Evolutionary conservation across 2,797 vertebrate genomes (phyloP).

Genomic region (Morelia viridis): DNA sequence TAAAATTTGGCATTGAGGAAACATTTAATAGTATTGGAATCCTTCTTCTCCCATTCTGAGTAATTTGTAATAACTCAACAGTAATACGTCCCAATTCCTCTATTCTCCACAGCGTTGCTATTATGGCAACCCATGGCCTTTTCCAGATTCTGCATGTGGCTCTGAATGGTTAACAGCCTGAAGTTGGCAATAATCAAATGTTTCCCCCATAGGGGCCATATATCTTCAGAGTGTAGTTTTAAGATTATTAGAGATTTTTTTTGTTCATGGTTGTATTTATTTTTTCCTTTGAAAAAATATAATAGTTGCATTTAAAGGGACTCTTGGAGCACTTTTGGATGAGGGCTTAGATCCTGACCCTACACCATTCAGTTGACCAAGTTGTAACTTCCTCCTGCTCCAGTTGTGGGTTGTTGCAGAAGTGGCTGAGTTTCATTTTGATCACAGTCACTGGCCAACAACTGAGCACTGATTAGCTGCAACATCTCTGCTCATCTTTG

Average conservation of each 20-base stretch:
- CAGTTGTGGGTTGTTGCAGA: not conserved
- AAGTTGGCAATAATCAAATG: not conserved
- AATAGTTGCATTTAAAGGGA: not conserved
- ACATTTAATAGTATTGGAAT: not conserved
- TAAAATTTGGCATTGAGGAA: not conserved
- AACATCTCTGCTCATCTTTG: not conserved
- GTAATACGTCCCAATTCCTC: not conserved
- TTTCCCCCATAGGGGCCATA: not conserved
- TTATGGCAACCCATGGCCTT: not conserved
- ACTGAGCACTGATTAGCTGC: not conserved
- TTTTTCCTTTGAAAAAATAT: not conserved
- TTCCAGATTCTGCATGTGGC: not conserved
- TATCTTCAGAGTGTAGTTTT: not conserved
- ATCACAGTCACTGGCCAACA: not conserved
- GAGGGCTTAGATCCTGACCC: not conserved
- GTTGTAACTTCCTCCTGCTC: not conserved
- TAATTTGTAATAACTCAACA: not conserved
- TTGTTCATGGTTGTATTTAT: not conserved
- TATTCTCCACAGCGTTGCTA: not conserved
- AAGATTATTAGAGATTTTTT: not conserved
- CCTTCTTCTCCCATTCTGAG: not conserved
- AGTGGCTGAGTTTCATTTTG: not conserved
- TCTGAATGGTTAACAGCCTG: conserved; percentile 6
- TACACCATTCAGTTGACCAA: not conserved
- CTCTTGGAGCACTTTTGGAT: not conserved